phyloP scores from a whole-genome alignment of 2,113 vertebrate species.

The Pungitius pungitius region DNA sequence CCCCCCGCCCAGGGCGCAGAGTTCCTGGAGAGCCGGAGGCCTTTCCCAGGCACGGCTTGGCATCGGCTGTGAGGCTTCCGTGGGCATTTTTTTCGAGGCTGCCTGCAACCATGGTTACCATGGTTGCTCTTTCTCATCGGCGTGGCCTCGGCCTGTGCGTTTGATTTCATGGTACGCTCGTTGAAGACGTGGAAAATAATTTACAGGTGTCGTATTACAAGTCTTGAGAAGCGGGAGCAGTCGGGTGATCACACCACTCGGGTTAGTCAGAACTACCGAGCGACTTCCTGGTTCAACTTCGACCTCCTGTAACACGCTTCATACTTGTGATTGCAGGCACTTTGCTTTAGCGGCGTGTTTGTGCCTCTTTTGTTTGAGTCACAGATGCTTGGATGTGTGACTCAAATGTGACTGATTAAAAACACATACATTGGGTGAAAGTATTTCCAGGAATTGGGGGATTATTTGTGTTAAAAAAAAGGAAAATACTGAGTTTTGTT shows the following conservation, averaged over 20 bases:
- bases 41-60: slow-evolving; percentile 29
- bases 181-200: neutral
- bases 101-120: slow-evolving; percentile 31
- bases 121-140: slow-evolving; percentile 7
- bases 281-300: slow-evolving; percentile 3
- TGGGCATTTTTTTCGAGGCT: slow-evolving; percentile 34
- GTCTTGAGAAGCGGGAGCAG: neutral
- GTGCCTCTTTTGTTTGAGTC: neutral
- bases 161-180: neutral
- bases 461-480: neutral
- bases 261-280: neutral
- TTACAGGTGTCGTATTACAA: neutral
- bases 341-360: neutral
- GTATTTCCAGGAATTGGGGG: neutral
- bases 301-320: neutral
- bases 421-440: neutral
- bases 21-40: slow-evolving; percentile 62
- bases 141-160: slow-evolving; percentile 13
- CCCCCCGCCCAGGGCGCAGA: slow-evolving; percentile 26
- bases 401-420: neutral
- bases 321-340: neutral
- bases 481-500: too few species aligned
- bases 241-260: neutral
- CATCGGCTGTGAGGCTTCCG: slow-evolving; percentile 21
- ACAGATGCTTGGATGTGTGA: neutral